phyloP scores from a whole-genome alignment of 1,140 invertebrate genomes.

The Anagrus nilaparvatae region DNA sequence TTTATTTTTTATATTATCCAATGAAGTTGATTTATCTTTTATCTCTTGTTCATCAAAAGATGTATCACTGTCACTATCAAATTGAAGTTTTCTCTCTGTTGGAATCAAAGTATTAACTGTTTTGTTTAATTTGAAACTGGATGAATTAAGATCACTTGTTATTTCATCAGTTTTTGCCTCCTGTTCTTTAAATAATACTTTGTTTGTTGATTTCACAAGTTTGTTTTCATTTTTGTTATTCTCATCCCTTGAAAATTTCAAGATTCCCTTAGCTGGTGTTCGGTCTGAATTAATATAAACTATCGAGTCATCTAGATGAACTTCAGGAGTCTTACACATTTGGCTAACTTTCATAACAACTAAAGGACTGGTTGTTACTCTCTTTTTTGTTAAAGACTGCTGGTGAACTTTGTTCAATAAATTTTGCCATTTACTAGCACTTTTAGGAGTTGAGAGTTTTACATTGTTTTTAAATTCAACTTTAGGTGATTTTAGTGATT shows the following conservation, averaged over 20 bases:
- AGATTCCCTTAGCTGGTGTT: constrained; percentile 32
- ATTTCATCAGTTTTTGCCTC: background rate
- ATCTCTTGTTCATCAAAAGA: background rate
- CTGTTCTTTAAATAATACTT: constrained; percentile 19
- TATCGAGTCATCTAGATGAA: constrained; percentile 29
- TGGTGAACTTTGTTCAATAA: constrained; percentile 17
- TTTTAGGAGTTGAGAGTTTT: constrained; percentile 7
- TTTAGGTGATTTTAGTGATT: too few species aligned
- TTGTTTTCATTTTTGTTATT: constrained; percentile 2
- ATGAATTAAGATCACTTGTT: constrained; percentile 8
- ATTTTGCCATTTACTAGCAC: background rate
- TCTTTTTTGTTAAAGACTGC: constrained; percentile 8
- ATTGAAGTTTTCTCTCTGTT: constrained; percentile 23
- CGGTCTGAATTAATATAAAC: constrained; percentile 32
- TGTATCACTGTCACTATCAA: constrained; percentile 20
- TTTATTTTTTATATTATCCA: too few species aligned
- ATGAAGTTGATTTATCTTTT: too few species aligned
- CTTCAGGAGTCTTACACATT: constrained; percentile 29
- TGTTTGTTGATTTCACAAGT: constrained; percentile 17
- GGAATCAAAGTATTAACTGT: too few species aligned
- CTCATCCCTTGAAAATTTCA: constrained; percentile 26
- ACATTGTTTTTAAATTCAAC: too few species aligned
- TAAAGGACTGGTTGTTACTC: constrained; percentile 22
- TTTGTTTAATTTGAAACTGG: too few species aligned
- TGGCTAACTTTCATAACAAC: constrained; percentile 29